These are phyloP conservation scores for Eupeodes latifasciatus DNA, from an alignment of 2,888 invertebrate genomes.

Conservation along the genomic window DNA sequence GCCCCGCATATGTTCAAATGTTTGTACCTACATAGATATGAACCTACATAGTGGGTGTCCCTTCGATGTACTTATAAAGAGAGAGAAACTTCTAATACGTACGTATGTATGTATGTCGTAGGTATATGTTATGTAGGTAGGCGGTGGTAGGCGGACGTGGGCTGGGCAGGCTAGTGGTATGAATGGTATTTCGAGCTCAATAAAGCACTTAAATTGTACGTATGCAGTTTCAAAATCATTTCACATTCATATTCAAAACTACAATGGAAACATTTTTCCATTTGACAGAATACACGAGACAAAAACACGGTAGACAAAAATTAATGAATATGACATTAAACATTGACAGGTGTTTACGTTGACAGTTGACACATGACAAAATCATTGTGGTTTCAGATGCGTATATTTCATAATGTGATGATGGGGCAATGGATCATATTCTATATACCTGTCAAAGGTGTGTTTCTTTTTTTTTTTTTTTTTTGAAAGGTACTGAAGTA, in stretches of 20 bases:
- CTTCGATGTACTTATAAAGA: constrained; percentile 18
- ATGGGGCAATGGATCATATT: constrained; percentile 25
- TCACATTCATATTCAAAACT: constrained; percentile 43
- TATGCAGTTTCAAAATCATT: constrained; percentile 36
- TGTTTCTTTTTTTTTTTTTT: constrained; percentile 12
- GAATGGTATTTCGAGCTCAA: not conserved
- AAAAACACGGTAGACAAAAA: constrained; percentile 16
- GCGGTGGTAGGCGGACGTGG: constrained; percentile 13
- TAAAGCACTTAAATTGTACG: constrained; percentile 3
- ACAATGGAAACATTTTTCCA: not conserved
- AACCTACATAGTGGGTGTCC: not conserved
- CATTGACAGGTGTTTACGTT: constrained; percentile 54
- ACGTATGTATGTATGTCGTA: too few relatives aligned
- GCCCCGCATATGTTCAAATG: not conserved
- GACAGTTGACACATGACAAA: constrained; percentile 58
- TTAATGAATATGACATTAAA: constrained; percentile 38
- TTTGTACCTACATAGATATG: too few relatives aligned
- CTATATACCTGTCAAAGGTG: constrained; percentile 1
- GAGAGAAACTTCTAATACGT: not conserved
- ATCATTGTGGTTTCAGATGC: constrained; percentile 37
- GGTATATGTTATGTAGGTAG: constrained; percentile 1
- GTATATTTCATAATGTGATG: constrained; percentile 2
- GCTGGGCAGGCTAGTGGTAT: not conserved
- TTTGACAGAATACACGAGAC: constrained; percentile 21
- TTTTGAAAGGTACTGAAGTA: not conserved